phyloP scores from a whole-genome alignment of 2,888 invertebrate genomes.

The Hypselothyrea guttata region DNA sequence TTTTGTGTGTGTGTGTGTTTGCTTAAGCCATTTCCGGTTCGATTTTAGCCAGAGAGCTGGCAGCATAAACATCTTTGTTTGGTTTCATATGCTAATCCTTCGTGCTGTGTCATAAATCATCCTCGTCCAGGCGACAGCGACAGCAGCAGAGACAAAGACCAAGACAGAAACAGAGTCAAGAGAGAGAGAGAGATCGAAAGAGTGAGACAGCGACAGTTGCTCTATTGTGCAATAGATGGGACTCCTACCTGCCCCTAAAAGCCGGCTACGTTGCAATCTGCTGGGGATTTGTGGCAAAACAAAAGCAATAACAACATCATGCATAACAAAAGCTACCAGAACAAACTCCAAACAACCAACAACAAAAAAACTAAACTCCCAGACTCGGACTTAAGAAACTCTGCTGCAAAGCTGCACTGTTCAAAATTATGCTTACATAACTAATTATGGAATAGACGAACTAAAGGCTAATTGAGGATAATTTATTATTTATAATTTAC shows the following conservation, averaged over 20 bases:
- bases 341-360: not conserved
- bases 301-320: conserved; percentile 66
- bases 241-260: conserved; percentile 42
- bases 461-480: no score
- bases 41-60: conserved; percentile 52
- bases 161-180: no score
- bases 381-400: not conserved
- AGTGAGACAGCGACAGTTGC: conserved; percentile 8
- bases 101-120: conserved; percentile 69
- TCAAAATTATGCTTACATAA: no score
- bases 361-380: not conserved
- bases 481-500: no score
- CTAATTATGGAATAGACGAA: no score
- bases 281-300: conserved; percentile 51
- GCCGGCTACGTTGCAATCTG: conserved; percentile 57
- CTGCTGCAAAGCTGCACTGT: no score
- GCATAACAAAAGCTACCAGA: conserved; percentile 53
- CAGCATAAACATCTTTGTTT: conserved; percentile 70
- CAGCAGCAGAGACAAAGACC: conserved; percentile 4
- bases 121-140: conserved; percentile 33
- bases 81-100: conserved; percentile 73
- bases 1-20: conserved; percentile 41
- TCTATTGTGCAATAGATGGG: no score
- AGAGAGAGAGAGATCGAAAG: conserved; percentile 7
- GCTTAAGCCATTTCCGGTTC: conserved; percentile 75